Evolutionary conservation across 2,113 vertebrate species (phyloP), one percentile per base, ranked within the genome.

Genomic region (Epinephelus fuscoguttatus): DNA sequence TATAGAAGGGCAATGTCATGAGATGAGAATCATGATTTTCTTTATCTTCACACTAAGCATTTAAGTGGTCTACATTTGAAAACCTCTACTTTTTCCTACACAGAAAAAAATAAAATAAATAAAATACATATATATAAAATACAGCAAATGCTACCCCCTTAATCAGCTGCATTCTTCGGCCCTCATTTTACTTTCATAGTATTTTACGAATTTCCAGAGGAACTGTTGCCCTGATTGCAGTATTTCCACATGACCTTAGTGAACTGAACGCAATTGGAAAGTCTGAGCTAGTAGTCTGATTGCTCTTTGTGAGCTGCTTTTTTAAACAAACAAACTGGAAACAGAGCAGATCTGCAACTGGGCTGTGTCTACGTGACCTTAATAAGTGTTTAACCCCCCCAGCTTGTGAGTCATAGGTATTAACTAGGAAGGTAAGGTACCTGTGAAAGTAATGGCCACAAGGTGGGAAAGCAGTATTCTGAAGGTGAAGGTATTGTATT

Each of bases 121-220:
- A 27, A 79, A 82, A 27, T 21, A 52, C 49, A 72, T n/a, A n/a
- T n/a, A n/a, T n/a, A 50, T n/a, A 27, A 79, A 82, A 27, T 21
- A 52, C 49, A 72, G 61, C 21, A 56, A 47, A 70, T 15, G 15
- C 49, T 7, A 17, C 60, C 2, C 0, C 23, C 19, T 80, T 53
- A 37, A 87, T 30, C 15, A 69, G 62, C 25, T 80, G 71, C 33
- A 63, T 56, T 62, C 15, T 76, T 23, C 62, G n/a, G 21, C 19
- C 23, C 21, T 56, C 10, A 49, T 79, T 60, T 70, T 55, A 37
- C 53, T 6, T 13, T 77, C 8, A 33, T 49, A 52, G 14, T 59
- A 19, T 70, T 78, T 52, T 57, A 72, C 21, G 0, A 62, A 55
- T 71, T 71, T 71, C n/a, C 1, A 49, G 77, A 50, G 49, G 15